These are phyloP conservation scores for Otocyon megalotis DNA, from an alignment of 2,113 vertebrate genomes.

Conservation along the genomic window DNA sequence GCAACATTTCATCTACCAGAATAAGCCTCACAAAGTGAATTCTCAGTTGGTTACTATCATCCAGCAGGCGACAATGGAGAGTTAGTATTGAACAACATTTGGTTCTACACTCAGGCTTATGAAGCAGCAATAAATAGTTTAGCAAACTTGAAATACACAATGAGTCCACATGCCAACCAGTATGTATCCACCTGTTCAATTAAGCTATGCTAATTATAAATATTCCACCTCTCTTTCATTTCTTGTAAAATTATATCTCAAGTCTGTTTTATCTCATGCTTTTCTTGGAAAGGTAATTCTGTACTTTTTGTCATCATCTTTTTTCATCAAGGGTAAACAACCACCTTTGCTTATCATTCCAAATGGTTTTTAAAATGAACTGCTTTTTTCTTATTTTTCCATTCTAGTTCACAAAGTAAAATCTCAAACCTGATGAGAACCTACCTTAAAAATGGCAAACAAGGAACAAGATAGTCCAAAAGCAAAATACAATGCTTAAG, in stretches of 20 bases:
- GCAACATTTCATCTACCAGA: background rate
- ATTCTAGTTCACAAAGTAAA: background rate
- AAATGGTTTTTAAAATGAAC: background rate
- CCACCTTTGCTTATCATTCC: background rate
- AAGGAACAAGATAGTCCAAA: background rate
- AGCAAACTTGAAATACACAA: conserved; percentile 36
- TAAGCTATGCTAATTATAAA: conserved; percentile 48
- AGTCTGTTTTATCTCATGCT: background rate
- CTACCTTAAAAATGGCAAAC: conserved; percentile 33
- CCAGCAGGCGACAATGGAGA: background rate
- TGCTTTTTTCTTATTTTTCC: background rate
- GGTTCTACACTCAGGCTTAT: background rate
- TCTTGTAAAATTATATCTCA: conserved; percentile 36
- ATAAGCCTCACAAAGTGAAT: background rate
- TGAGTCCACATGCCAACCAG: background rate
- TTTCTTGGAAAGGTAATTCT: conserved; percentile 50
- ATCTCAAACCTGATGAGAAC: background rate
- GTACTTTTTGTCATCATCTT: background rate
- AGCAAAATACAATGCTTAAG: background rate
- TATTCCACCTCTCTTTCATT: conserved; percentile 2
- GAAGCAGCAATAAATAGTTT: conserved; percentile 38
- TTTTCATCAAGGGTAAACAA: conserved; percentile 3
- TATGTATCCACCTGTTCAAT: background rate
- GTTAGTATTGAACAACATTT: background rate
- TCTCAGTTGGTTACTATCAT: background rate